Evolutionary conservation across 2,113 vertebrate genomes (phyloP), one percentile per base, ranked within the genome.

Genomic region (Phoxinus phoxinus): DNA sequence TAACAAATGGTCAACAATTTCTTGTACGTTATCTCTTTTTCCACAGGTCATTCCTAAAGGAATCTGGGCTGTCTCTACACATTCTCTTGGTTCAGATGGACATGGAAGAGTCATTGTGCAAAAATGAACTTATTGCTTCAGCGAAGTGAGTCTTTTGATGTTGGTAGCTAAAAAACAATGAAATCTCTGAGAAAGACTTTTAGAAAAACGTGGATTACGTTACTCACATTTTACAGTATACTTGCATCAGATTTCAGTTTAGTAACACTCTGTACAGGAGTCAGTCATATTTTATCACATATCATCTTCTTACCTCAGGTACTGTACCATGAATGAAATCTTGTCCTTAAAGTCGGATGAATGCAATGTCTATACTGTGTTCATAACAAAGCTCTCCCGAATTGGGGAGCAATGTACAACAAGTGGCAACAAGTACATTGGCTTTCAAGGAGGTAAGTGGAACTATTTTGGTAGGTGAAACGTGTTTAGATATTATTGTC

Each of bases 261-360:
- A 23, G 21, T 15, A n/a, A 41, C 4, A 37, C 1, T 0, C 23
- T 8, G n/a, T 35, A 71, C 8, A 37, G 19, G 67, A 69, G 8
- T 35, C 65, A 83, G 17, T 2, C 13, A 85, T 25, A 13, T 30
- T 65, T 15, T 65, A 76, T 6, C 21, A 78, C 23, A 32, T 35
- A 63, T 21, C 21, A 3, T 85, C 61, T 85, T 85, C 61, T 86
- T 21, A 21, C 11, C 61, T 71, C 82, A 95, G 94, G 84, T 95
- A 94, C 83, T 94, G 93, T 89, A 91, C 93, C 63, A 94, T 95
- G 94, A 95, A 95, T 83, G 93, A 91, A 88, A 63, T 94, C 84
- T 89, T 85, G 67, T 89, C 91, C 3, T 51, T 86, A 67, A 83
- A 46, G 15, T 56, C 90, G 21, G 75, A 88, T 61, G 89, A 85